Evolutionary conservation across 2,797 vertebrate genomes (phyloP), one percentile per base, ranked within the genome.

Genomic region (Sebastes jordani): DNA sequence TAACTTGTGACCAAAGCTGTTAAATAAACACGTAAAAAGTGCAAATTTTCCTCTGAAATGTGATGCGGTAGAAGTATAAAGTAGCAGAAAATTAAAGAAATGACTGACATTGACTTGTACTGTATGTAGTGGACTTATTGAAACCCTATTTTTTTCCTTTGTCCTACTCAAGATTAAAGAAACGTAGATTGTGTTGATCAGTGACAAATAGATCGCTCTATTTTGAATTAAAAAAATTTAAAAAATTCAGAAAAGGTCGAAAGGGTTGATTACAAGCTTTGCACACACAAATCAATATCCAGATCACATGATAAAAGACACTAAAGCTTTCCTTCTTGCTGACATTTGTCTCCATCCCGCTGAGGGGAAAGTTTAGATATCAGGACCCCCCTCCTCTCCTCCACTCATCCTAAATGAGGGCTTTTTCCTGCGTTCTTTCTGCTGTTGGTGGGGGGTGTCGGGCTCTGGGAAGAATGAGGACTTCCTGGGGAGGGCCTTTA

Each of bases 371-470:
- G 86, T 93, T 95, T 93, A 94, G 94, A 95, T 93, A 93, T 90
- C 85, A 89, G 76, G 82, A 71, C 87, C 88, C 88, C 84, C 84
- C 81, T 54, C 77, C 18, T 82, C 76, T 68, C 65, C 38, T 83
- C 79, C 78, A 78, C 85, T 89, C 80, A 36, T 74, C 74, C 81
- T 77, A 91, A 92, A 93, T 90, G 84, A 91, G 74, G 83, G 76
- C 82, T 84, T 88, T 89, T 81, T 82, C 65, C 71, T 54, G 2
- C 0, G 22, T 71, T 85, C 89, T 77, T 86, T 74, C 70, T 71
- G 79, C 89, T 89, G 90, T 93, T 96, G 94, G 95, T 97, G 96
- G 96, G 95, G 94, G 93, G 86, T 61, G 68, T 59, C 46, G 5
- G 66, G 84, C 76, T 94, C 93, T 71, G 34, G 73, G 83, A 89